Base-by-base conservation (phyloP, 2,113 vertebrate genomes). In the Tiliqua scincoides region DNA sequence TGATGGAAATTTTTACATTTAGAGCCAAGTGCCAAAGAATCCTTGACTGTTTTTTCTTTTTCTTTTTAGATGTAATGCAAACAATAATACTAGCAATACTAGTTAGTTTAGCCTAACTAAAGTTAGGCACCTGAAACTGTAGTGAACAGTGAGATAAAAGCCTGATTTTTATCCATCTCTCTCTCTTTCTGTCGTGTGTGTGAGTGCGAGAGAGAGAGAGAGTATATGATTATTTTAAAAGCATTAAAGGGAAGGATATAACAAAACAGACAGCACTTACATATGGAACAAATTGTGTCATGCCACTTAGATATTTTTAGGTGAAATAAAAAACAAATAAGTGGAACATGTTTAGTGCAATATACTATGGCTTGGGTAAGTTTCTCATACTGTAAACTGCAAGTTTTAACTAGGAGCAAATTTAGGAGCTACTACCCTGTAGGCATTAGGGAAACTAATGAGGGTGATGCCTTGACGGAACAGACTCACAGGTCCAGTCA, bases 211-310 rank as follows among this genome's bases (percentile, higher is more conserved):
- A n/a, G n/a, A n/a, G n/a, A n/a, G n/a, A n/a, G n/a, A n/a, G n/a
- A n/a, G n/a, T n/a, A n/a, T n/a, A n/a, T n/a, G 48, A 67, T 65
- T 57, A 76, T 63, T 48, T 62, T 27, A 72, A 78, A 76, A 23
- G 73, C 62, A 84, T n/a, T 90, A 25, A 88, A 82, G n/a, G 67
- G 63, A 82, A 83, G 30, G 77, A 18, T 70, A 85, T 77, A 62
- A 84, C 84, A 89, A 65, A 76, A 37, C 54, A 57, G 54, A 57
- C 84, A 77, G 17, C n/a, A 62, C 1, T 25, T 80, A 70, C 40
- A 67, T 81, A 79, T 85, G 43, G 43, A 85, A 43, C 61, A 76
- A 23, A 9, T 57, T 85, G 62, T 88, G 61, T 77, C 52, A 2
- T 40, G 14, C 40, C 65, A 57, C 25, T 82, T 84, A 27, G n/a